These are phyloP conservation scores for Microtus ochrogaster DNA, from an alignment of 2,113 vertebrate genomes.

Conservation along the genomic window DNA sequence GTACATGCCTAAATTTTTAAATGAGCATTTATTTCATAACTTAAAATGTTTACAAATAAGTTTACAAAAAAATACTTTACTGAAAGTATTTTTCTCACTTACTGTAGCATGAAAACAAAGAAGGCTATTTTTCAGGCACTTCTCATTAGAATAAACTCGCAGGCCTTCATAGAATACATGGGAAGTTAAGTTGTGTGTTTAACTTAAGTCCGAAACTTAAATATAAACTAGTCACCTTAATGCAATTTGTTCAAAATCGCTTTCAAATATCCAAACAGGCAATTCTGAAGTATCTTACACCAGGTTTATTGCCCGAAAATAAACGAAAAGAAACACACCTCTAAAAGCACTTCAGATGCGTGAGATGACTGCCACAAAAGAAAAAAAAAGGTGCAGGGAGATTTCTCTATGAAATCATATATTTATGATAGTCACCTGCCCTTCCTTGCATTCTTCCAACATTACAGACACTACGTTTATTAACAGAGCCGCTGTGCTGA, in stretches of 20 bases:
- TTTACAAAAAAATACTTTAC: slow-evolving; percentile 66
- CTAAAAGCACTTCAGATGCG: not conserved
- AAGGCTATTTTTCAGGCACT: slow-evolving; percentile 52
- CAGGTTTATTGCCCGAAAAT: slow-evolving; percentile 29
- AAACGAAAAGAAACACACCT: not conserved
- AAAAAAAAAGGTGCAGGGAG: not conserved
- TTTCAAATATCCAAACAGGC: slow-evolving; percentile 19
- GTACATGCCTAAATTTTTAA: slow-evolving; percentile 51
- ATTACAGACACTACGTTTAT: slow-evolving; percentile 24
- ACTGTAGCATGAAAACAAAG: slow-evolving; percentile 45
- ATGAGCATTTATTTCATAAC: slow-evolving; percentile 42
- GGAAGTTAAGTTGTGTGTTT: slow-evolving; percentile 21
- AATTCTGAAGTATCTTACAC: slow-evolving; percentile 51
- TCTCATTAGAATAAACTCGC: slow-evolving; percentile 57
- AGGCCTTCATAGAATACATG: slow-evolving; percentile 24
- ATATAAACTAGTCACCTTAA: slow-evolving; percentile 49
- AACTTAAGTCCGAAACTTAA: slow-evolving; percentile 55
- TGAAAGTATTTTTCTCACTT: slow-evolving; percentile 49
- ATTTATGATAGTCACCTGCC: slow-evolving; percentile 16
- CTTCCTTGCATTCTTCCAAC: slow-evolving; percentile 39
- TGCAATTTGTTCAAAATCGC: slow-evolving; percentile 26
- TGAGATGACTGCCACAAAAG: not conserved
- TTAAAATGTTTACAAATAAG: slow-evolving; percentile 58
- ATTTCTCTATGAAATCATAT: slow-evolving; percentile 8
- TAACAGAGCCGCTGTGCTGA: not conserved